phyloP scores from a whole-genome alignment of 37 sponge, comb jelly and placozoan species.

The Spongilla lacustris region DNA sequence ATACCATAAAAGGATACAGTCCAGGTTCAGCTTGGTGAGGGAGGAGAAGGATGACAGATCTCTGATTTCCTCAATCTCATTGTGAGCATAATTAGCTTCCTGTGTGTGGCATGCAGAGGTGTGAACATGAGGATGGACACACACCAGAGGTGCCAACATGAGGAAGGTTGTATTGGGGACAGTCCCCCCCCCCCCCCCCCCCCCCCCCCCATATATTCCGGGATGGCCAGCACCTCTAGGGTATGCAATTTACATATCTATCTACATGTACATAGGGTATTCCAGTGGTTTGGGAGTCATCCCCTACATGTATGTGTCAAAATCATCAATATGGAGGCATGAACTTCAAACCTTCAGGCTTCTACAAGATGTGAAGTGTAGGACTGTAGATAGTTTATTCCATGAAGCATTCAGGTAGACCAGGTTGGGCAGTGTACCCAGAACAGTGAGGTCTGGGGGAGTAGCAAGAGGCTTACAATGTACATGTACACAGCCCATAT shows the following conservation, averaged over 20 bases:
- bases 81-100: slow-evolving; percentile 70
- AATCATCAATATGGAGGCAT: background rate
- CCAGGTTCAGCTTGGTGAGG: slow-evolving; percentile 59
- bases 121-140: background rate
- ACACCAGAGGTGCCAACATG: background rate
- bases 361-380: slow-evolving; percentile 51
- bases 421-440: slow-evolving; percentile 56
- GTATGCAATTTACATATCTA: too few relatives aligned
- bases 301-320: background rate
- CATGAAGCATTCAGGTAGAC: slow-evolving; percentile 57
- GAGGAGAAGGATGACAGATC: slow-evolving; percentile 43
- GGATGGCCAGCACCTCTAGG: too few relatives aligned
- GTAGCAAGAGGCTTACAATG: background rate
- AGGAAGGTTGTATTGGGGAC: too few relatives aligned
- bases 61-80: slow-evolving; percentile 70
- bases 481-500: too few relatives aligned
- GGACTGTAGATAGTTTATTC: slow-evolving; percentile 64
- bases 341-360: slow-evolving; percentile 63
- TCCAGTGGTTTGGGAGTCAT: background rate
- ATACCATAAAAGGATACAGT: slow-evolving; percentile 43
- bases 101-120: background rate
- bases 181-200: too few relatives aligned
- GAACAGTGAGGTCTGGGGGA: slow-evolving; percentile 38
- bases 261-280: too few relatives aligned
- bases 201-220: background rate